Conservation (phyloP, 1,140 invertebrate species). For the Cydia amplana region DNA sequence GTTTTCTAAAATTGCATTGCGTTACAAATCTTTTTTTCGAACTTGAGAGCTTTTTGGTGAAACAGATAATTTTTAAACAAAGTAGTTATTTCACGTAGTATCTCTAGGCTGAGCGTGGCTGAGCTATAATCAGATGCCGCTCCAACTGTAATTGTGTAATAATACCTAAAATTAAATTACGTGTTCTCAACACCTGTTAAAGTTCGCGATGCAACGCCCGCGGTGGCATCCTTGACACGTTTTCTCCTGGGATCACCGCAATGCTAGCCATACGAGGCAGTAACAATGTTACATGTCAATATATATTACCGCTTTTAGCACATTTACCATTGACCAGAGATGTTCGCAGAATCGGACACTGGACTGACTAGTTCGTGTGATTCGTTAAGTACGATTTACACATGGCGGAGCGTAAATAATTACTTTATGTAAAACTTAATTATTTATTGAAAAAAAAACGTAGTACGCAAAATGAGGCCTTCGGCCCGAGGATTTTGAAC, state of each 20-base stretch:
- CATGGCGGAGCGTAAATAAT: background rate
- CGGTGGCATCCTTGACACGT: conserved; percentile 55
- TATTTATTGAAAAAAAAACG: background rate
- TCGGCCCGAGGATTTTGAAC: too few species aligned
- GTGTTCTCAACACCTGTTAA: conserved; percentile 39
- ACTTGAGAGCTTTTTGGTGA: too few species aligned
- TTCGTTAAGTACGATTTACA: conserved; percentile 2
- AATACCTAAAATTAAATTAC: conserved; percentile 22
- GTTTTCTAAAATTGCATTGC: too few species aligned
- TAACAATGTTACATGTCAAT: background rate
- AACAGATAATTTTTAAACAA: too few species aligned
- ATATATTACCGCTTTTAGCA: conserved; percentile 10
- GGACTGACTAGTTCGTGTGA: conserved; percentile 6
- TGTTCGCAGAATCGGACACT: conserved; percentile 46
- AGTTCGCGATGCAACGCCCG: conserved; percentile 42
- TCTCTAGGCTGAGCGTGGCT: background rate
- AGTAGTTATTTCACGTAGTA: background rate
- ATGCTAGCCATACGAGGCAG: conserved; percentile 9
- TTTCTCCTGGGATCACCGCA: conserved; percentile 39
- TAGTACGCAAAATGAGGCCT: background rate
- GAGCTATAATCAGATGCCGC: background rate
- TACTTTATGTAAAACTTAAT: background rate
- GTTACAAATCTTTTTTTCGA: too few species aligned
- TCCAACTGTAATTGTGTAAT: conserved; percentile 19
- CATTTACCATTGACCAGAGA: conserved; percentile 38